Conservation (phyloP, 2,888 invertebrate genomes). For the Microctonus aethiopoides region DNA sequence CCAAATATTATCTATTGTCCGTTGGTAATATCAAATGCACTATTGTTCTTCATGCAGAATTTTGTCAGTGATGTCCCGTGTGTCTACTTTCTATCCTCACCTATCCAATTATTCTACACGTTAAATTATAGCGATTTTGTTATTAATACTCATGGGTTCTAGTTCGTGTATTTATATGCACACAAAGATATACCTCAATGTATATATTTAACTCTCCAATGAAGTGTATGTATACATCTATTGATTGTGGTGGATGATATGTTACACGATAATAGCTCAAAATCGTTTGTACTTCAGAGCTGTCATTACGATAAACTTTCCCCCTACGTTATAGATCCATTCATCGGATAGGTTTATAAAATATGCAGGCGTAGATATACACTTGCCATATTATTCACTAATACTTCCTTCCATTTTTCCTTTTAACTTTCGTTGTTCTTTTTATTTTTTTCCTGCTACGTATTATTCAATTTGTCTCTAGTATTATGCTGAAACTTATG, state of each 20-base stretch:
- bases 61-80: background rate
- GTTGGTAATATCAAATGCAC: background rate
- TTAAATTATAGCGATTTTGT: background rate
- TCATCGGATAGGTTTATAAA: constrained; percentile 27
- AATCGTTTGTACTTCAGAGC: constrained; percentile 17
- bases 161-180: background rate
- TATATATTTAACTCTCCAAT: constrained; percentile 4
- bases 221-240: background rate
- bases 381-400: background rate
- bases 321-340: constrained; percentile 17
- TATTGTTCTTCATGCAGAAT: background rate
- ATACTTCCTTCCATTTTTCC: background rate
- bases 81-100: background rate
- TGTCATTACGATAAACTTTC: constrained; percentile 33
- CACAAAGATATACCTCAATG: background rate
- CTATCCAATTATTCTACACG: background rate
- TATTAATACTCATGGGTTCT: background rate
- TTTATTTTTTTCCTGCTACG: background rate
- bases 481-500: background rate
- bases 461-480: background rate
- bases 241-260: constrained; percentile 9
- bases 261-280: constrained; percentile 13
- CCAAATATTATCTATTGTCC: background rate
- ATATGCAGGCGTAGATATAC: constrained; percentile 18
- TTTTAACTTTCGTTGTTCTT: background rate